phyloP scores from a whole-genome alignment of 92 coral and sea anemone species.

The Galaxea fascicularis region DNA sequence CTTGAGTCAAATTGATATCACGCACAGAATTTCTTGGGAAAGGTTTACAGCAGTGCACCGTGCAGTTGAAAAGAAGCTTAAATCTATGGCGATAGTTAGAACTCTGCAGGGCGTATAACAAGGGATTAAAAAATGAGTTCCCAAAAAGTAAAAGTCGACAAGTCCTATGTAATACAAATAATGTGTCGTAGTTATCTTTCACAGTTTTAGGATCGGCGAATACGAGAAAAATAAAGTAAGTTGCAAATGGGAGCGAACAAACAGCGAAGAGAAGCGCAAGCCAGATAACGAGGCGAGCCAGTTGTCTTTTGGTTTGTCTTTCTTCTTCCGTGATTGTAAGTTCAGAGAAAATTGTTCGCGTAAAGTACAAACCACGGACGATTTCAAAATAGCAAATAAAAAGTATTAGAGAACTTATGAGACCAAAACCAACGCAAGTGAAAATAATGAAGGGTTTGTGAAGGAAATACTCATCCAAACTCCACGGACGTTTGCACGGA shows the following conservation, averaged over 20 bases:
- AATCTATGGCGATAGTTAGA: constrained; percentile 33
- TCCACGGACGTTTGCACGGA: constrained; percentile 54
- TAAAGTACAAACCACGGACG: constrained; percentile 51
- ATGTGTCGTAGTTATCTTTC: constrained; percentile 16
- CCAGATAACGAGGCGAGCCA: constrained; percentile 49
- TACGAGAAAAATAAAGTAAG: constrained; percentile 35
- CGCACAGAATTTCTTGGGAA: neutral
- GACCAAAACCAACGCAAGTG: constrained; percentile 27
- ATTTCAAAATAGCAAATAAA: constrained; percentile 49
- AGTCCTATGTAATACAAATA: constrained; percentile 24
- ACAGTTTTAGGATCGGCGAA: constrained; percentile 12
- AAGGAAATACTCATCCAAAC: constrained; percentile 22
- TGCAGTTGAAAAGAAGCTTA: neutral
- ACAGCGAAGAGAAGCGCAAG: constrained; percentile 38
- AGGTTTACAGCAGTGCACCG: constrained; percentile 1
- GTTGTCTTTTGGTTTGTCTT: constrained; percentile 49
- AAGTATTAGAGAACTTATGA: constrained; percentile 27
- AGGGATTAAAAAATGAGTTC: constrained; percentile 57
- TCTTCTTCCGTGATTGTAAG: constrained; percentile 20
- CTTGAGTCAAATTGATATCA: neutral
- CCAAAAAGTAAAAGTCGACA: constrained; percentile 42
- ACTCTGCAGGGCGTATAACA: constrained; percentile 65
- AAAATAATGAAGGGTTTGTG: constrained; percentile 41
- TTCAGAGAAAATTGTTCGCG: constrained; percentile 48
- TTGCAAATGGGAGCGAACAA: constrained; percentile 55